A percentile compares a stretch with the other conserved stretches of the same genome.
These are phyloP conservation scores for Phasianus colchicus DNA, from an alignment of 2,113 vertebrate genomes.

Conservation along the genomic window DNA sequence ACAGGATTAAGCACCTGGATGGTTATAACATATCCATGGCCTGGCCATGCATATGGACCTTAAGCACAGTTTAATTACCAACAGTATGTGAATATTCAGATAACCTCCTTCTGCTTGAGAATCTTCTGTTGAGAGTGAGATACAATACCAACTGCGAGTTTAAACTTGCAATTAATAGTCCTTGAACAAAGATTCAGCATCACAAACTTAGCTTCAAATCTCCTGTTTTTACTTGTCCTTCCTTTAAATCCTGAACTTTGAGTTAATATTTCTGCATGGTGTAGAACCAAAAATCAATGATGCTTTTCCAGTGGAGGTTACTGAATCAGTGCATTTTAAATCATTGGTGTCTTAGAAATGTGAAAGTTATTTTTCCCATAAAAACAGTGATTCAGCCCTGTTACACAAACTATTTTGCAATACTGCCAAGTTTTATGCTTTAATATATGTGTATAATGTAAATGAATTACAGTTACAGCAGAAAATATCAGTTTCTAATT, in stretches of 20 bases:
- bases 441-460: background rate
- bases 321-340: slow-evolving; percentile 1
- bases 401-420: background rate
- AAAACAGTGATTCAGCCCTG: background rate
- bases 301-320: background rate
- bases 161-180: background rate
- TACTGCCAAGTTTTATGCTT: background rate
- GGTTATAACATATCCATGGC: background rate
- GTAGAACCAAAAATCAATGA: background rate
- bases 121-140: background rate
- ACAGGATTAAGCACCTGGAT: background rate
- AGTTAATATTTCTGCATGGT: background rate
- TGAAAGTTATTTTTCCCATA: background rate
- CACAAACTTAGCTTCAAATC: background rate
- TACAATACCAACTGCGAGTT: background rate
- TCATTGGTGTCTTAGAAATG: background rate
- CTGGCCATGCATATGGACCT: background rate
- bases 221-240: background rate
- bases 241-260: slow-evolving; percentile 12
- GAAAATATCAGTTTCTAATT: background rate
- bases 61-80: background rate
- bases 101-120: background rate
- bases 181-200: background rate
- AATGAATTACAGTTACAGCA: background rate
- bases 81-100: background rate